Base-by-base conservation (phyloP, 2,797 vertebrate genomes). In the Columba guinea region DNA sequence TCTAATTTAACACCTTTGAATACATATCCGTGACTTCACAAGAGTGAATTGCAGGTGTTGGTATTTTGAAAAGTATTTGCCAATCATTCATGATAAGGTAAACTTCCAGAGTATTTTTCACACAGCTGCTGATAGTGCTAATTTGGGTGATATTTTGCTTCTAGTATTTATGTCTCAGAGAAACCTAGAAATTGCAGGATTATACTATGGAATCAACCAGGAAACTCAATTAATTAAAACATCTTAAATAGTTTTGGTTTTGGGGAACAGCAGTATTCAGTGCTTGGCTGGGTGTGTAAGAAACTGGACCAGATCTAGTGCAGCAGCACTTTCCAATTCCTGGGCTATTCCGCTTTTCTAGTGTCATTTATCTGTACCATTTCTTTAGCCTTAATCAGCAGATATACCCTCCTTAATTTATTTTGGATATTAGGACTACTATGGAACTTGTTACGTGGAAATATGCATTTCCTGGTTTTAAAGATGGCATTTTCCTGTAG, bases 51-150 rank as follows among this genome's bases (percentile, higher is more conserved):
- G 53, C 67, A 58, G 56, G 53, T 3, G 0, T 1, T 90, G 51
- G 41, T 90, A 28, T 35, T 90, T 81, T 75, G 26, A 41, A 44
- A 81, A 70, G 35, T 39, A 49, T 84, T 91, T 89, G 65, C 46
- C 67, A 89, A 93, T 79, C 8, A 11, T 28, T 49, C 20, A 5
- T 37, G 14, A n/a, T 68, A 78, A 76, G 46, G 55, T 70, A 94
- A 35, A 15, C 34, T 82, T 84, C 75, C 34, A 64, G 69, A 46
- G 18, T 92, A 53, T 84, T 93, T 93, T 93, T 90, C 77, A 87
- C 37, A 28, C 17, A 85, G n/a, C 55, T 93, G 70, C 75, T 44
- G 82, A 1, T 58, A 79, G 35, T 52, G 37, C 74, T 89, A 77
- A 91, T 63, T 62, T 73, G 82, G 28, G 62, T 77, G 48, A 56